Base-by-base conservation (phyloP, 2,797 vertebrate species). In the Etheostoma nigrum region DNA sequence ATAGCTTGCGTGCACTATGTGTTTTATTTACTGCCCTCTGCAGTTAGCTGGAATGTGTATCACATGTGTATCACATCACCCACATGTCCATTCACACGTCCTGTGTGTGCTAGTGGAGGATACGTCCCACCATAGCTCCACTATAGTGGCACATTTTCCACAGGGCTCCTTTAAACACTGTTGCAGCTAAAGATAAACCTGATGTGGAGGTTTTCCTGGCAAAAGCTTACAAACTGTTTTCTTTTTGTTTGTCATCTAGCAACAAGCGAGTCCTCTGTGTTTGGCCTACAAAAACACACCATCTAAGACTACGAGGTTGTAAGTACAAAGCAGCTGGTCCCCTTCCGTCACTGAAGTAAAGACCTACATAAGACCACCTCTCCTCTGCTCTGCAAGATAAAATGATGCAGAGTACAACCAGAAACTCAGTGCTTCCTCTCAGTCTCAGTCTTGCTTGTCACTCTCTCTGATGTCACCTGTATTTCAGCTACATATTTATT, bases 401-500 rank as follows among this genome's bases (percentile, higher is more conserved):
- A 68, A 64, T 1, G 52, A 78, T 44, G 63, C 58, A 23, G 19
- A 60, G 61, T 16, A 68, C 72, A 75, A 69, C 70, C 68, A 69
- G 27, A 64, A 21, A 30, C 40, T 25, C 21, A 47, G 30, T n/a
- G 42, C 3, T 59, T 52, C n/a, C 68, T 44, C 61, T 72, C 60
- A 59, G 66, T 40, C 47, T 25, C 60, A 59, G 68, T 44, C 47
- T 25, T 25, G 11, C 57, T 8, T 60, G 61, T 62, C 86, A 42
- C 45, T 81, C 57, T 52, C 64, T 75, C 40, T 83, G 60, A 64
- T 51, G 71, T 64, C 21, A 19, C 65, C 72, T 77, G 67, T 63
- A 33, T 84, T 79, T 81, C 60, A 62, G 64, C 27, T 15, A 11
- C 57, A 54, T 76, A 65, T 64, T 82, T 88, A 91, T 82, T 86